Conservation (phyloP, 2,888 invertebrate genomes). For the Allygus modestus region DNA sequence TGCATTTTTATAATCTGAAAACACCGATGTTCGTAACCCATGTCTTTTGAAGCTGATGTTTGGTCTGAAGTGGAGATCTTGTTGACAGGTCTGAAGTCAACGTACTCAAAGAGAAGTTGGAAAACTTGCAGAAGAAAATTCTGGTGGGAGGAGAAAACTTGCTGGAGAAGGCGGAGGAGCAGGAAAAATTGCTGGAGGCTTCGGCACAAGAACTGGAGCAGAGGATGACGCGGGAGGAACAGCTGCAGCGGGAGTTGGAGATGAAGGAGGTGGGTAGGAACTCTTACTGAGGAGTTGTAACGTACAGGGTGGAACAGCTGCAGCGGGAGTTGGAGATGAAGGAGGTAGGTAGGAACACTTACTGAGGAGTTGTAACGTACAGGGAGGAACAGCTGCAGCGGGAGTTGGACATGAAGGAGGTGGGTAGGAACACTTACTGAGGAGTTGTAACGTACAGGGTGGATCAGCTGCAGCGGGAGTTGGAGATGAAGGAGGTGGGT, state of each 20-base stretch:
- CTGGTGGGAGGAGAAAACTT: slow-evolving; percentile 99
- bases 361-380: too few relatives aligned
- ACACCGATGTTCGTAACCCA: too few relatives aligned
- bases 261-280: slow-evolving; percentile 89
- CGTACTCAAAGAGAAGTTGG: slow-evolving; percentile 82
- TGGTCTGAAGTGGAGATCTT: too few relatives aligned
- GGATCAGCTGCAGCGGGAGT: slow-evolving; percentile 86
- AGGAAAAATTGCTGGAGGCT: slow-evolving; percentile 92
- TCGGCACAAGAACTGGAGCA: slow-evolving; percentile 90
- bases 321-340: slow-evolving; percentile 91
- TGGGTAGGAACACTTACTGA: slow-evolving; percentile 71
- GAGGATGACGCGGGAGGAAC: slow-evolving; percentile 87
- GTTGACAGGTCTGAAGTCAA: slow-evolving; percentile 69
- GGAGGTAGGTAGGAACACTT: slow-evolving; percentile 80
- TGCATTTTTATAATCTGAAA: too few relatives aligned
- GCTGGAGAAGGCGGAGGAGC: slow-evolving; percentile 96
- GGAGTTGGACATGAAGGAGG: slow-evolving; percentile 92
- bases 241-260: slow-evolving; percentile 88
- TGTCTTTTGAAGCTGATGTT: too few relatives aligned
- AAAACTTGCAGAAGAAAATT: slow-evolving; percentile 95
- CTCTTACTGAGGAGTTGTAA: background rate
- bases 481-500: slow-evolving; percentile 90
- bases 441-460: slow-evolving; percentile 82
- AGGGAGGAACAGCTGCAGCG: slow-evolving; percentile 90
- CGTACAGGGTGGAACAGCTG: slow-evolving; percentile 90